Base-by-base conservation (phyloP, 2,113 vertebrate species). In the Cololabis saira region DNA sequence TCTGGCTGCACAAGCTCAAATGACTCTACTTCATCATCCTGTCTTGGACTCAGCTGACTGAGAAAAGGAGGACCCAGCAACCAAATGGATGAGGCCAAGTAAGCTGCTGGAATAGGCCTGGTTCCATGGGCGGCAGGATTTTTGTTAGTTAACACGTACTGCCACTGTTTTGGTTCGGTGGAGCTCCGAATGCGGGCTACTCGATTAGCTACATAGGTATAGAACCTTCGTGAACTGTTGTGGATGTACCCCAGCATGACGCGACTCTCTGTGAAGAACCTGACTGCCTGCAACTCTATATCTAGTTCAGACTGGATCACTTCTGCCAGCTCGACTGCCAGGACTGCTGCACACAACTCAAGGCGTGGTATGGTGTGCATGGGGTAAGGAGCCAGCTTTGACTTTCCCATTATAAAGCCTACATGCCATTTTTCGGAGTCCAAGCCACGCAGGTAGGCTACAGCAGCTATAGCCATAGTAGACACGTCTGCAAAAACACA, bases 41-140 rank as follows among this genome's bases (percentile, higher is more conserved):
- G 30, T 4, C 30, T 30, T 30, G 30, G 30, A 30, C 30, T 30
- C 8, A 30, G 30, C 30, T 30, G 30, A 30, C 30, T 30, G 30
- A 30, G 8, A 30, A 30, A 30, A 8, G 30, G 30, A 30, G 30
- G 30, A 8, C 30, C 30, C 3, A 30, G 30, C 30, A 30, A 30
- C 30, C 30, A 30, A 30, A 3, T 30, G 30, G 30, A 30, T 3
- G 30, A 4, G 30, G 30, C 8, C 30, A 30, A 8, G 8, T 4
- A 8, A 8, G 30, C 30, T 30, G 30, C 30, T 30, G 30, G 30
- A 30, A 30, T 8, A 4, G 30, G 8, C 30, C 30, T 30, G 30
- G 30, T 30, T 30, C 19, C 61, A 3, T 53, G 49, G 12, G 52
- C 61, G 43, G 37, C 61, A 53, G 61, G 61, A 21, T 30, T 64